These are phyloP conservation scores for Petrophora chlorosata DNA, from an alignment of 2,888 invertebrate genomes.

Conservation along the genomic window DNA sequence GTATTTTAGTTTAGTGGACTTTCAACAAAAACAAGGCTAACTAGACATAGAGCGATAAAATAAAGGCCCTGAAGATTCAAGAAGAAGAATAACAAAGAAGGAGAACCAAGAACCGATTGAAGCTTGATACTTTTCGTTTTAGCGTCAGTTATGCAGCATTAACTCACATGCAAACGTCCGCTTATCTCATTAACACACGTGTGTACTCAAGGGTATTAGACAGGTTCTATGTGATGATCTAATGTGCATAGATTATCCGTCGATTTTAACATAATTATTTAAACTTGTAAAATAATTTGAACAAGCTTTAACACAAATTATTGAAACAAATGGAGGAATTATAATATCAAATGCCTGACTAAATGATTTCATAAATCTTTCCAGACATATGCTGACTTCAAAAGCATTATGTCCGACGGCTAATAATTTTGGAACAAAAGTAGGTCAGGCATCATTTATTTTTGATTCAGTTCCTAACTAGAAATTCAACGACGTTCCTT, in stretches of 20 bases:
- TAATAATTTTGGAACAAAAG: constrained; percentile 22
- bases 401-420: constrained; percentile 9
- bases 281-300: constrained; percentile 22
- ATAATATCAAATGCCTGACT: constrained; percentile 12
- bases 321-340: no score
- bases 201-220: constrained; percentile 57
- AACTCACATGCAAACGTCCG: constrained; percentile 31
- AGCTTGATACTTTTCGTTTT: constrained; percentile 4
- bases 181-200: constrained; percentile 39
- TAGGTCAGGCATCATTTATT: constrained; percentile 13
- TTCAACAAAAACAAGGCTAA: no score
- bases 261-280: constrained; percentile 43
- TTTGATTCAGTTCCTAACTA: neutral
- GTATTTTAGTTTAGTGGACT: no score
- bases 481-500: no score
- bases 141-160: constrained; percentile 13
- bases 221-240: constrained; percentile 73
- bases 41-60: no score
- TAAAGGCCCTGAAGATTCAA: no score
- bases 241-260: constrained; percentile 68
- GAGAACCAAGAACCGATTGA: no score
- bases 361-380: constrained; percentile 15
- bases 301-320: constrained; percentile 20
- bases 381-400: constrained; percentile 8
- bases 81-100: no score